phyloP scores from a whole-genome alignment of 2,113 vertebrate genomes.

The Lontra canadensis region DNA sequence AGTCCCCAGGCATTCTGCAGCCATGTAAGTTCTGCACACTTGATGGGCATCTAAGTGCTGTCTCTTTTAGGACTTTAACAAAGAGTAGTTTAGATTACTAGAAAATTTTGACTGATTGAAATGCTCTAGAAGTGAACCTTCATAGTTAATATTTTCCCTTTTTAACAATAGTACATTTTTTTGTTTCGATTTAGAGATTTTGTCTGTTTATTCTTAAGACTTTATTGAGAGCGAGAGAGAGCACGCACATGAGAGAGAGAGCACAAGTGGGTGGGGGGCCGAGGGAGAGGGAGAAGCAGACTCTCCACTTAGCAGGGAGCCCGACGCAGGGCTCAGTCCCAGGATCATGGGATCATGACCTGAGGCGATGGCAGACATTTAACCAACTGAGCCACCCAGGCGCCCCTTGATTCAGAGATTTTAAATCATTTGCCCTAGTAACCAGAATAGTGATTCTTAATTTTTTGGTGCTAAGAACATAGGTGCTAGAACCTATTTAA shows the following conservation, averaged over 20 bases:
- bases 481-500: not conserved
- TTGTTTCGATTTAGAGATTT: not conserved
- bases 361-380: not conserved
- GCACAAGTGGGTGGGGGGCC: not conserved
- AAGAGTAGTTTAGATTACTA: not conserved
- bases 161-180: not conserved
- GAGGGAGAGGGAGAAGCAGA: not conserved
- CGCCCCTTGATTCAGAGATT: not conserved
- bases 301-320: not conserved
- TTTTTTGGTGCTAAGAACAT: not conserved
- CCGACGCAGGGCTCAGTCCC: not conserved
- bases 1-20: not conserved
- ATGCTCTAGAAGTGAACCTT: constrained; percentile 13
- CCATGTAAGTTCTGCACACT: not conserved
- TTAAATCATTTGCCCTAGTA: constrained; percentile 20
- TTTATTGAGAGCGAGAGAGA: not conserved
- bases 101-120: not conserved
- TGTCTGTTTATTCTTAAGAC: not conserved
- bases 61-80: not conserved
- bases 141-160: not conserved
- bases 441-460: constrained; percentile 11
- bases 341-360: not conserved
- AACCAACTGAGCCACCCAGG: not conserved
- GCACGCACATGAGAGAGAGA: rapidly evolving
- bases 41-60: not conserved